Evolutionary conservation across 2,113 vertebrate species (phyloP).

Genomic region (Percina caprodes): DNA sequence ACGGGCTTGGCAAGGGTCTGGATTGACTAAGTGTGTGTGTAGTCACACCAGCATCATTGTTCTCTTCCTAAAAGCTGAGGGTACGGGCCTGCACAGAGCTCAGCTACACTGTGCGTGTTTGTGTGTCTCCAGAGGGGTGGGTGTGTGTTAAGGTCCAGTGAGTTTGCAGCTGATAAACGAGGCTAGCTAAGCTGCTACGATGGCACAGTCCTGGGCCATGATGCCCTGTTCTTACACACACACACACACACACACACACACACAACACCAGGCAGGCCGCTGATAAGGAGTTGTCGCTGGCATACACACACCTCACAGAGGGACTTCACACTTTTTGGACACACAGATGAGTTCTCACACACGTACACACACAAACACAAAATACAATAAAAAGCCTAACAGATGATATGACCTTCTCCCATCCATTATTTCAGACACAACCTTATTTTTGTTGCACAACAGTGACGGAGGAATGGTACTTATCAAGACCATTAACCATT

Average conservation of each 20-base stretch:
- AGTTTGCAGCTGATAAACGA: constrained; percentile 80
- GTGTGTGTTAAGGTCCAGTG: constrained; percentile 79
- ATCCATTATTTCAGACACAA: constrained; percentile 29
- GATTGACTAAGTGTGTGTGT: neutral
- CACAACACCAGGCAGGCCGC: constrained; percentile 72
- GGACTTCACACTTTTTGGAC: constrained; percentile 57
- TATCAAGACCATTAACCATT: neutral
- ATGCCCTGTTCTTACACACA: constrained; percentile 49
- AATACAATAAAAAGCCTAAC: no score
- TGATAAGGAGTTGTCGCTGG: constrained; percentile 83
- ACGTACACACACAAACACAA: constrained; percentile 18
- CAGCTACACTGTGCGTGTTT: constrained; percentile 14
- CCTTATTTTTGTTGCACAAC: neutral
- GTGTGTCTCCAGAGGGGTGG: constrained; percentile 46
- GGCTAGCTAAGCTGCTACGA: constrained; percentile 79
- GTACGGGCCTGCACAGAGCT: constrained; percentile 26
- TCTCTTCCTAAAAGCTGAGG: constrained; percentile 46
- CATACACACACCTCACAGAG: constrained; percentile 70
- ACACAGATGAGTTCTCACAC: constrained; percentile 34
- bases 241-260: constrained; percentile 67
- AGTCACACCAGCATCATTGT: constrained; percentile 59
- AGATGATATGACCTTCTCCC: constrained; percentile 33
- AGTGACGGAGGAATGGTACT: neutral
- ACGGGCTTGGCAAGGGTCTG: constrained; percentile 62
- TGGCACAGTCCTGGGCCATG: constrained; percentile 76